Percentiles rank a stretch among this genome's conserved stretches.
Conservation (phyloP, 2,888 invertebrate species). For the Orgyia antiqua region DNA sequence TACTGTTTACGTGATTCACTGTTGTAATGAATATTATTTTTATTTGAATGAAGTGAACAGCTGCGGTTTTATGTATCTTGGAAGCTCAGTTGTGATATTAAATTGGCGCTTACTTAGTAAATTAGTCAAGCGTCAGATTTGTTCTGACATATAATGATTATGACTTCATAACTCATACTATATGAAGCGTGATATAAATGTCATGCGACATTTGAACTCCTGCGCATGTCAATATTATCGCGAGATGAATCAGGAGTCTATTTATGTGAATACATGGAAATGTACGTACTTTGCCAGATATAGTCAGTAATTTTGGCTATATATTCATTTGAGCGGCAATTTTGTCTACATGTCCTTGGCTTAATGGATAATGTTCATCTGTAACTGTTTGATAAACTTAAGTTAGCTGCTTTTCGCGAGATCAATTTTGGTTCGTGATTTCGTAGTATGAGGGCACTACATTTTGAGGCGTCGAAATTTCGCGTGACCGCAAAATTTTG, state of each 20-base stretch:
- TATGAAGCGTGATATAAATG: not conserved
- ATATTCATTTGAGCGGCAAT: no score
- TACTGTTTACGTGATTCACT: constrained; percentile 15
- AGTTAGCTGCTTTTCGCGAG: no score
- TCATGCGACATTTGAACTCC: constrained; percentile 2
- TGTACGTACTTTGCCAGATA: no score
- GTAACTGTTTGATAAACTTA: no score
- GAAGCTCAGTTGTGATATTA: constrained; percentile 11
- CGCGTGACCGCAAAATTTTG: constrained; percentile 33
- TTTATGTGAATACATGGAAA: no score
- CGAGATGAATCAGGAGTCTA: not conserved
- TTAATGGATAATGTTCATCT: no score
- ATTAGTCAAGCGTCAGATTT: constrained; percentile 18
- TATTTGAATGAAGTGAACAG: constrained; percentile 16
- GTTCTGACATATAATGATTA: constrained; percentile 4
- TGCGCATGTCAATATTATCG: not conserved
- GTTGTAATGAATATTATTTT: no score
- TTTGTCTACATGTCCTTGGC: no score
- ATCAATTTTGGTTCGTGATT: no score
- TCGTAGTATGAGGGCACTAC: constrained; percentile 32
- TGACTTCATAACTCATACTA: constrained; percentile 3
- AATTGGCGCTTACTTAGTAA: constrained; percentile 15
- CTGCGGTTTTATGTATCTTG: constrained; percentile 20
- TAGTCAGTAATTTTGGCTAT: no score
- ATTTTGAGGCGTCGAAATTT: constrained; percentile 44